phyloP scores from a whole-genome alignment of 2,797 vertebrate species.

The Paratrypauchen microcephalus region DNA sequence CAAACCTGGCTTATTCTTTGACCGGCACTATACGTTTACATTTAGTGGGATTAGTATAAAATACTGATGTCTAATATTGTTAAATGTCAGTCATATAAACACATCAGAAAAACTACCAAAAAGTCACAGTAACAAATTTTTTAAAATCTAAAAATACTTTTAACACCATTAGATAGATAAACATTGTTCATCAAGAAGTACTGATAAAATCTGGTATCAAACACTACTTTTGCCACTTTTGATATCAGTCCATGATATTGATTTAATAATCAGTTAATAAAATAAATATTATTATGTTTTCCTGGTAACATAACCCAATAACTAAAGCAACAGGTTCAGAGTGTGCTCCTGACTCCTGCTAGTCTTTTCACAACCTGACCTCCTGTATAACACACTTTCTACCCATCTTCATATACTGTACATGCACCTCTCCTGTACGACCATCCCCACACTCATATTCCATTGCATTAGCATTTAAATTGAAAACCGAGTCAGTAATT shows the following conservation, averaged over 20 bases:
- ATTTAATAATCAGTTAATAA: neutral
- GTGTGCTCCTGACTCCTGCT: conserved; percentile 3
- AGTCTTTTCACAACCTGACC: conserved; percentile 39
- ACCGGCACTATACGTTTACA: conserved; percentile 24
- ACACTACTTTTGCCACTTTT: neutral
- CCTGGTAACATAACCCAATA: neutral
- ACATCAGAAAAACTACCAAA: neutral
- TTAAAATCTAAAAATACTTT: neutral
- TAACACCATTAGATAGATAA: neutral
- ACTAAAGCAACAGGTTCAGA: neutral
- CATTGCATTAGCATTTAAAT: conserved; percentile 77
- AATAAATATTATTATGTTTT: neutral
- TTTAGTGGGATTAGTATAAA: neutral
- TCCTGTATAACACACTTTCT: conserved; percentile 25
- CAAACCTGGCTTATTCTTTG: conserved; percentile 4
- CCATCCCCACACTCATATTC: conserved; percentile 55
- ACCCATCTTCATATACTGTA: conserved; percentile 22
- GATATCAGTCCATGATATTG: too few species aligned
- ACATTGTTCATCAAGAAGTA: neutral
- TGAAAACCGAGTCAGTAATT: conserved; percentile 67
- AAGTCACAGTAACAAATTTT: neutral
- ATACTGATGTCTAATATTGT: neutral
- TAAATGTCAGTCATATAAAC: neutral
- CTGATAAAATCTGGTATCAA: neutral
- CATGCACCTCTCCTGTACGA: conserved; percentile 26